Percentiles rank a stretch among this genome's conserved stretches.
Evolutionary conservation across 2,888 invertebrate species (phyloP).

Genomic region (Drosophila rubida): DNA sequence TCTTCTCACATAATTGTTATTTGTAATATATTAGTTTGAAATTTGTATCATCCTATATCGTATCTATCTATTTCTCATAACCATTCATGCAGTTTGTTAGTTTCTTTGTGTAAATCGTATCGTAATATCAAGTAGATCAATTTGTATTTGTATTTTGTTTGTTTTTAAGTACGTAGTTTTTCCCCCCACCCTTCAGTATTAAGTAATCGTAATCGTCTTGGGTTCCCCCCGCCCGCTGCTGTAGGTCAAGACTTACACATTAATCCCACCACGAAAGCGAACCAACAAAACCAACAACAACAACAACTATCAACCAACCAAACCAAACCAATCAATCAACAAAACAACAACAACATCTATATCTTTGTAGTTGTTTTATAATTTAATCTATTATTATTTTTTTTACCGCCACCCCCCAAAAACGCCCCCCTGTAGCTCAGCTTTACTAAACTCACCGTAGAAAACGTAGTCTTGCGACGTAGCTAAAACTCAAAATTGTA

Average conservation of each 20-base stretch:
- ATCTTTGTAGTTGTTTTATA: constrained; percentile 30
- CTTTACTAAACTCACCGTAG: constrained; percentile 81
- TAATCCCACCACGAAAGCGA: constrained; percentile 40
- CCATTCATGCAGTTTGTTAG: constrained; percentile 60
- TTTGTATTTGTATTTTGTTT: constrained; percentile 60
- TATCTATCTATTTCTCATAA: constrained; percentile 39
- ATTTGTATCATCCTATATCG: constrained; percentile 47
- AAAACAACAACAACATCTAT: constrained; percentile 18
- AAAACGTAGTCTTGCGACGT: constrained; percentile 71
- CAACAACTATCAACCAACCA: constrained; percentile 43
- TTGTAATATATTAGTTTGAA: constrained; percentile 65
- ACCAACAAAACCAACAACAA: constrained; percentile 38
- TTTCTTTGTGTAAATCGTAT: constrained; percentile 47
- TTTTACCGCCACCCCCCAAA: constrained; percentile 23
- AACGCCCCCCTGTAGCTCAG: constrained; percentile 64
- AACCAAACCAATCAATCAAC: constrained; percentile 21
- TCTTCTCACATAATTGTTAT: constrained; percentile 34
- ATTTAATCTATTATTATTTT: constrained; percentile 33
- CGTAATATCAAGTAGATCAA: constrained; percentile 50
- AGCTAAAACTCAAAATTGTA: constrained; percentile 51
- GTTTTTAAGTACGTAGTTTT: constrained; percentile 54
- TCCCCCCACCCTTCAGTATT: constrained; percentile 16
- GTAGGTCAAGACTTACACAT: constrained; percentile 60
- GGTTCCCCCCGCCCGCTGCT: constrained; percentile 24
- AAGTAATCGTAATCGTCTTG: constrained; percentile 44